Conservation (phyloP, 2,113 vertebrate species). For the Galeopterus variegatus region DNA sequence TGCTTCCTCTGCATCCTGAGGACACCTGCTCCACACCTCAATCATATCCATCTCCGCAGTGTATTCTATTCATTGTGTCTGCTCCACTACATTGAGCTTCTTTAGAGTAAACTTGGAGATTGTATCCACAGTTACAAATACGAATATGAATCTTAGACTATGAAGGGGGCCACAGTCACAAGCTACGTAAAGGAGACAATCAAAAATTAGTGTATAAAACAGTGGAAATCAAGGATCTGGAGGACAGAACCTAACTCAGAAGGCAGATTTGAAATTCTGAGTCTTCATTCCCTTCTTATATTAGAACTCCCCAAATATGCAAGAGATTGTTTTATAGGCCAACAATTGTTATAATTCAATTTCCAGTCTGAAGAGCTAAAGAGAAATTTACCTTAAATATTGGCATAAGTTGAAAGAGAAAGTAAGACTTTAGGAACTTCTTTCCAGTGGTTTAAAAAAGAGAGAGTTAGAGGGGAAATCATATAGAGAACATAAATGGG, state of each 20-base stretch:
- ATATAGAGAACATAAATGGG: background rate
- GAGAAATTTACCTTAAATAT: constrained; percentile 11
- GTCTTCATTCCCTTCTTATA: background rate
- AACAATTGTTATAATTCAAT: background rate
- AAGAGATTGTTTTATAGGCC: background rate
- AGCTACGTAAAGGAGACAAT: background rate
- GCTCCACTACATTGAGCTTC: background rate
- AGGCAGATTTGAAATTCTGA: background rate
- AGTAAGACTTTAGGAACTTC: background rate
- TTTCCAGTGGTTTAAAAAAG: background rate
- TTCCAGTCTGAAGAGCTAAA: constrained; percentile 9
- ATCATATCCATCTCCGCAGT: background rate
- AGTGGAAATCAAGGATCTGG: background rate
- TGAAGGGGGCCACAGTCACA: background rate
- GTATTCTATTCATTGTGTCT: background rate
- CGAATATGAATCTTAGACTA: background rate
- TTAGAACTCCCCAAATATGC: background rate
- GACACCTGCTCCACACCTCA: fast-evolving
- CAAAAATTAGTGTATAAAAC: background rate
- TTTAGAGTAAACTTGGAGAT: background rate
- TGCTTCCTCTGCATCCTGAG: background rate
- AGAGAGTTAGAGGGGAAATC: background rate
- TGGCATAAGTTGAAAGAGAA: constrained; percentile 38
- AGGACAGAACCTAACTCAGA: background rate
- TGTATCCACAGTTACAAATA: background rate